Base-by-base conservation (phyloP, 2,113 vertebrate species). In the Hemibagrus wyckioides region DNA sequence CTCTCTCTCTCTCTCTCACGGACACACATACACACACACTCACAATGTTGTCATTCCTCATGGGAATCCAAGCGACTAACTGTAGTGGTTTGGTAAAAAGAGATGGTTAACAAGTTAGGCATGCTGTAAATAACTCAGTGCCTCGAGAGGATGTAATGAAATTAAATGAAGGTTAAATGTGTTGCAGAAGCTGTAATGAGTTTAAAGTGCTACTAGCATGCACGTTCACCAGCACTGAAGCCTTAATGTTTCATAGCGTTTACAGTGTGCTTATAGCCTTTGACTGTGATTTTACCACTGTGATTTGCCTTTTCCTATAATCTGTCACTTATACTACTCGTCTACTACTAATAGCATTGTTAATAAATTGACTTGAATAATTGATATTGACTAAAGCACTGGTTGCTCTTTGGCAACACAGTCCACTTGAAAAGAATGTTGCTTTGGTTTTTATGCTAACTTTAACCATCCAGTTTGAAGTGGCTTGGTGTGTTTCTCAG, bases 81-180 rank as follows among this genome's bases (percentile, higher is more conserved):
- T 10, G 69, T 50, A n/a, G 44, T 50, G 44, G 25, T 50, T 77
- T 15, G 23, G 25, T 77, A 77, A 77, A 50, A 7, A 19, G 19
- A 19, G 71, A 41, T 9, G 13, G 71, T 75, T 25, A 75, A 44
- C 30, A 36, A 36, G 30, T 65, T 63, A 28, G 9, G n/a, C n/a
- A 63, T 17, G n/a, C 30, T 69, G 65, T 69, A 69, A 69, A 69
- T 36, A 69, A 69, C 36, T 73, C 36, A 21, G 6, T 41, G 36
- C 71, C 71, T 41, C 23, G 1, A 75, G 71, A 44, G 39, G 10
- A 28, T 41, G 19, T 23, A 15, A 33, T 17, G 41, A 75, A 25
- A 48, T 48, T 13, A 44, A 75, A 48, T 75, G 25, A 75, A 75
- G 71, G 39, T 75, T 75, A 75, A 75, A 48, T 48, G 71, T 75